A percentile compares a stretch with the other conserved stretches of the same genome.
These are phyloP conservation scores for Cyprinodon tularosa DNA, from an alignment of 2,113 vertebrate species.

Conservation along the genomic window DNA sequence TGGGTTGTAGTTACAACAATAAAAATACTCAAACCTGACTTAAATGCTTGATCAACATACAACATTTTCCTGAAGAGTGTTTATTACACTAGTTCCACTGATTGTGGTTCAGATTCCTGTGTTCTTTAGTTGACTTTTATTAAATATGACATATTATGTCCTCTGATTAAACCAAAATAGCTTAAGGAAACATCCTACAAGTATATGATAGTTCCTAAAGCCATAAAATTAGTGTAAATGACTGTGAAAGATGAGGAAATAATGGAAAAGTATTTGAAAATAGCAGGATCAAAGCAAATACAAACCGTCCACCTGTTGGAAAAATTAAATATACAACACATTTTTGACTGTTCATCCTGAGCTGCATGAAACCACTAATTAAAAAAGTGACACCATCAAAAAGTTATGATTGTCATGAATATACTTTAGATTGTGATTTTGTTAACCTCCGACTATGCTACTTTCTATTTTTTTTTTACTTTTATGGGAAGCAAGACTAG, in stretches of 20 bases:
- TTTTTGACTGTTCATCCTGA: neutral
- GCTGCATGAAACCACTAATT: neutral
- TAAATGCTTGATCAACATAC: neutral
- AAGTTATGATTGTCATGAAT: neutral
- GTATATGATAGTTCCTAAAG: neutral
- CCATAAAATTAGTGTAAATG: neutral
- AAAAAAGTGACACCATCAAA: neutral
- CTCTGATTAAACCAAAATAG: neutral
- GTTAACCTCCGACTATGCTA: too few relatives aligned
- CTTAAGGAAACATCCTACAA: neutral
- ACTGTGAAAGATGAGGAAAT: neutral
- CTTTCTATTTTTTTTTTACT: too few relatives aligned
- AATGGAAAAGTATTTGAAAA: neutral
- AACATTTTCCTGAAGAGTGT: neutral
- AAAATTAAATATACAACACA: neutral
- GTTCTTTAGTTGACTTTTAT: neutral
- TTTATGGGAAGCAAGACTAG: too few relatives aligned
- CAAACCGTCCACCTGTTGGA: neutral
- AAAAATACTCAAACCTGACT: neutral
- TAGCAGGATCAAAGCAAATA: neutral
- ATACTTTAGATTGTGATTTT: too few relatives aligned
- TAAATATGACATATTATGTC: neutral
- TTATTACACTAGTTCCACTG: neutral
- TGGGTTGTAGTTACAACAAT: neutral
- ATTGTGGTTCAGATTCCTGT: neutral